phyloP scores from a whole-genome alignment of 2,888 invertebrate genomes.

The Zygogramma bicolorata region DNA sequence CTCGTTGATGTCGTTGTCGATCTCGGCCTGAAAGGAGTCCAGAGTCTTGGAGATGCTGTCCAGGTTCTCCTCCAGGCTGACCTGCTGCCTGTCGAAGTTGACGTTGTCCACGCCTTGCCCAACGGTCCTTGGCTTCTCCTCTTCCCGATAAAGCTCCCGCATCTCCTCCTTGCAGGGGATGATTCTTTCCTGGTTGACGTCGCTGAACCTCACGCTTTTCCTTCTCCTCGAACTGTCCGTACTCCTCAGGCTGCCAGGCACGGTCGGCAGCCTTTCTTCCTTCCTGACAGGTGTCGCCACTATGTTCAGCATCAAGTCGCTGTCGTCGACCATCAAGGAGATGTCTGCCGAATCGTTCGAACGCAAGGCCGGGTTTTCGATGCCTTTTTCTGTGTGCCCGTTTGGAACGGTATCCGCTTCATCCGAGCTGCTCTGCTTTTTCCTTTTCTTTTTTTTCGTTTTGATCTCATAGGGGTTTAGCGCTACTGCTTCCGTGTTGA shows the following conservation, averaged over 20 bases:
- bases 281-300: constrained; percentile 48
- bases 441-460: constrained; percentile 21
- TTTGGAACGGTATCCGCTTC: background rate
- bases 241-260: background rate
- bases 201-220: constrained; percentile 57
- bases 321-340: constrained; percentile 20
- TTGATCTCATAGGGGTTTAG: constrained; percentile 3
- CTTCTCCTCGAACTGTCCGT: constrained; percentile 36
- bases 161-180: constrained; percentile 56
- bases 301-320: constrained; percentile 55
- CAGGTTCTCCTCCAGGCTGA: constrained; percentile 56
- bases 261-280: constrained; percentile 1
- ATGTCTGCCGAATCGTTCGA: constrained; percentile 38
- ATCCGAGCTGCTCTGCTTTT: background rate
- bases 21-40: constrained; percentile 62
- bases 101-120: constrained; percentile 52
- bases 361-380: constrained; percentile 50
- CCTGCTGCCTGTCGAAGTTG: constrained; percentile 50
- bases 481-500: background rate
- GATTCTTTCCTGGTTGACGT: constrained; percentile 56
- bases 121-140: constrained; percentile 38
- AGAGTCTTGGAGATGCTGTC: constrained; percentile 56
- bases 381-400: constrained; percentile 26
- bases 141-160: constrained; percentile 37
- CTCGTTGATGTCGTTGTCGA: constrained; percentile 65